A percentile compares a stretch with the other conserved stretches of the same genome.
phyloP scores from a whole-genome alignment of 2,888 invertebrate genomes.

The Eupithecia pulchellata region DNA sequence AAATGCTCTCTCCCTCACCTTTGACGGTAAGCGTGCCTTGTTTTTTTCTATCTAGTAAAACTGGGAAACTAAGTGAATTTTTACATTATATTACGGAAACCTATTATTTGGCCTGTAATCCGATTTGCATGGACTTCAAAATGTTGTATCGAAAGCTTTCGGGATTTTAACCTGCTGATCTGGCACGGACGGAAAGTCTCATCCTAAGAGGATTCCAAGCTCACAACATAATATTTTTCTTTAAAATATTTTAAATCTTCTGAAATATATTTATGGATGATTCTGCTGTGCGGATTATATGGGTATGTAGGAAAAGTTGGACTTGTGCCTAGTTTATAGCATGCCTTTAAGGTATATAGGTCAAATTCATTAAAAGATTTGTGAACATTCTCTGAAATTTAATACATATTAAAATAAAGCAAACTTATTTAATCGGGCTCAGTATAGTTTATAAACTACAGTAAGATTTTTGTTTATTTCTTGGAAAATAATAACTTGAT shows the following conservation, averaged over 20 bases:
- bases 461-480: neutral
- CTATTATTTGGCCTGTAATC: slow-evolving; percentile 14
- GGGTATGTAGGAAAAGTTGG: neutral
- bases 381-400: no score
- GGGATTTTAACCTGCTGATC: slow-evolving; percentile 27
- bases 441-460: neutral
- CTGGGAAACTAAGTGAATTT: neutral
- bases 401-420: no score
- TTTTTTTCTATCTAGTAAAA: neutral
- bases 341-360: neutral
- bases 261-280: slow-evolving; percentile 7
- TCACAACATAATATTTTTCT: slow-evolving; percentile 57
- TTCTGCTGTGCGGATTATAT: neutral
- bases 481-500: neutral
- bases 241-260: slow-evolving; percentile 40
- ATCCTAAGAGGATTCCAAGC: slow-evolving; percentile 51
- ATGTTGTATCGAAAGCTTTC: slow-evolving; percentile 29
- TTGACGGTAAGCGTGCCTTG: neutral
- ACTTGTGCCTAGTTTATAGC: neutral
- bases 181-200: slow-evolving; percentile 18
- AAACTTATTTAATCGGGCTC: neutral
- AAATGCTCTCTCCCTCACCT: no score
- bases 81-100: slow-evolving; percentile 5
- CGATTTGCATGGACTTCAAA: slow-evolving; percentile 30
- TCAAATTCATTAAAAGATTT: neutral